phyloP scores from a whole-genome alignment of 2,888 invertebrate genomes.

The Frankliniella fusca region DNA sequence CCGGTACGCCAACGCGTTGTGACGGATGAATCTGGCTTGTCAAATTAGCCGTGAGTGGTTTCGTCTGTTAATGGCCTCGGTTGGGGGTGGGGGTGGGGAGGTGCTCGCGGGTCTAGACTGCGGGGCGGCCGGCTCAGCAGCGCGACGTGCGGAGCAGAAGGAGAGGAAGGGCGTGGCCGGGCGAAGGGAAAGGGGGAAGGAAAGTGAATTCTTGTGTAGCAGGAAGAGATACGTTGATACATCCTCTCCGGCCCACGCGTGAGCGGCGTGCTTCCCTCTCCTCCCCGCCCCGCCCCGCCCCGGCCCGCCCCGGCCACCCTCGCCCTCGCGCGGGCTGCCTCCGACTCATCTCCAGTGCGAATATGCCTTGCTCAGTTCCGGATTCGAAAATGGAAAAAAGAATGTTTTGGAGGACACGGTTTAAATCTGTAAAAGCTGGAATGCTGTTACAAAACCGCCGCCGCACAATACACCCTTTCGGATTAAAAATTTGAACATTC shows the following conservation, averaged over 20 bases:
- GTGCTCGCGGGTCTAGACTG: neutral
- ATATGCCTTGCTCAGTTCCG: too few species aligned
- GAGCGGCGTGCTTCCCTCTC: neutral
- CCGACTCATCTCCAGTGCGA: too few species aligned
- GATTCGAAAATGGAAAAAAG: too few species aligned
- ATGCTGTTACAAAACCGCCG: too few species aligned
- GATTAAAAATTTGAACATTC: too few species aligned
- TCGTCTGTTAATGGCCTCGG: neutral
- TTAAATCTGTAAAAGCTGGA: too few species aligned
- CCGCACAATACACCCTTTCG: too few species aligned
- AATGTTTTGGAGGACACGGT: too few species aligned
- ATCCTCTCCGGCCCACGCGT: neutral
- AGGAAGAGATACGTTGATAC: slow-evolving; percentile 24
- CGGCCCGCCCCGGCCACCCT: neutral
- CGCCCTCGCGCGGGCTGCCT: neutral
- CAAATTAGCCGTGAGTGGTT: neutral
- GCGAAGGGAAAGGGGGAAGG: neutral
- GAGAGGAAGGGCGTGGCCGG: neutral
- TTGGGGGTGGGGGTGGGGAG: neutral
- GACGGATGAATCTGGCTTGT: neutral
- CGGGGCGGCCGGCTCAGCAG: neutral
- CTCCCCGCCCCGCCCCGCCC: neutral
- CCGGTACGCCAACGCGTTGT: too few species aligned
- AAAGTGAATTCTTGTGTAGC: slow-evolving; percentile 21
- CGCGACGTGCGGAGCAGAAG: neutral